Base-by-base conservation (phyloP, 2,797 vertebrate species). In the Mus caroli region DNA sequence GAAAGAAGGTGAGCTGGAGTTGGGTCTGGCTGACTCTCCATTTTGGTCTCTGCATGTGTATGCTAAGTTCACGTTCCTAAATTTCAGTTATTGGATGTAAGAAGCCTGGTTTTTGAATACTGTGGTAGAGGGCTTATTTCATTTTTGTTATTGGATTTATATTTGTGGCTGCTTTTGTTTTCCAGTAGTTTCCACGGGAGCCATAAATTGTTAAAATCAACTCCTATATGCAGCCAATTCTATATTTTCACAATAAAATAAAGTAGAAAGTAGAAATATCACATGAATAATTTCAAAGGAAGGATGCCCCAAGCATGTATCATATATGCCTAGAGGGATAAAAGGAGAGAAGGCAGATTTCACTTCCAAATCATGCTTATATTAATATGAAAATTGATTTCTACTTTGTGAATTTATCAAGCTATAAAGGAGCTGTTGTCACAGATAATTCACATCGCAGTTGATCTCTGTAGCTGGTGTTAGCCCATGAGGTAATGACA, bases 111-210 rank as follows among this genome's bases (percentile, higher is more conserved):
- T 54, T 37, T 34, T 54, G 31, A 10, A 56, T 22, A 46, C 7
- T 71, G 24, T 14, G 28, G 37, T 69, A 64, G 54, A 80, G 10
- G 14, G 9, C 56, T 79, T 90, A 71, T 64, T 78, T 79, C 22
- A 40, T 62, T 2, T 50, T 40, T 56, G 24, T 37, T 43, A 83
- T 78, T 94, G 20, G 50, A 60, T 95, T 89, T 92, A 88, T 40
- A 82, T 71, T 78, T 90, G 73, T 92, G 58, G 85, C 91, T 71
- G 43, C 15, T 92, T 96, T 87, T 95, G 86, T 86, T 90, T 96
- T 67, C 73, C 20, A 56, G 79, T 64, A 92, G 84, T 90, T 94
- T 96, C 91, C 77, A 69, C 5, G 64, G 95, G 26, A 89, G 11
- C 24, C 43, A 86, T 73, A 95, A 88, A 58, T 95, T 75, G 34